These are phyloP conservation scores for Brachyhypopomus gauderio DNA, from an alignment of 2,113 vertebrate species.

Conservation along the genomic window DNA sequence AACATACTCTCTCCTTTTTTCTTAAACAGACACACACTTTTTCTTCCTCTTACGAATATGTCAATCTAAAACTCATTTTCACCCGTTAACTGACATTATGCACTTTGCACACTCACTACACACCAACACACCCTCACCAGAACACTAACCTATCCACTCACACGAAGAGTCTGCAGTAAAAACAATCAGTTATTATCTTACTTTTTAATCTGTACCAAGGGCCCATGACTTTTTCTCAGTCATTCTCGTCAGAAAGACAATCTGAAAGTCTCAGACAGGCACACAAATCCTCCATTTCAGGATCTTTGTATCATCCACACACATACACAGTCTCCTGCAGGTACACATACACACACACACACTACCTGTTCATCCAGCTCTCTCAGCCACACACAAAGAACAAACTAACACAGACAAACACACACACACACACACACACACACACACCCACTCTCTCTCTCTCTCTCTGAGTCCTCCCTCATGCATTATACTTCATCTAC, in stretches of 20 bases:
- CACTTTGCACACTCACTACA: constrained; percentile 27
- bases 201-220: background rate
- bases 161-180: background rate
- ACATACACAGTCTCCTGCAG: constrained; percentile 29
- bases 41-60: constrained; percentile 47
- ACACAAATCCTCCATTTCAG: constrained; percentile 15
- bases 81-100: constrained; percentile 28
- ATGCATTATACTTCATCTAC: constrained; percentile 45
- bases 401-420: constrained; percentile 29
- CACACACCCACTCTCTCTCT: background rate
- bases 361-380: constrained; percentile 48
- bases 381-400: constrained; percentile 31
- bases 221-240: background rate
- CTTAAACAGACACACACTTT: constrained; percentile 66
- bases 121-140: constrained; percentile 18
- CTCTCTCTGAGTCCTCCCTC: constrained; percentile 3
- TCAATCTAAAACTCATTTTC: constrained; percentile 42
- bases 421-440: constrained; percentile 31
- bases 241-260: background rate
- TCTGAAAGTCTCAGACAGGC: background rate
- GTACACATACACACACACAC: constrained; percentile 40
- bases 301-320: constrained; percentile 30
- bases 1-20: constrained; percentile 61
- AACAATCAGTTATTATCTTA: background rate
- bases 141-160: constrained; percentile 52